Base-by-base conservation (phyloP, 2,113 vertebrate species). In the Bubo bubo region DNA sequence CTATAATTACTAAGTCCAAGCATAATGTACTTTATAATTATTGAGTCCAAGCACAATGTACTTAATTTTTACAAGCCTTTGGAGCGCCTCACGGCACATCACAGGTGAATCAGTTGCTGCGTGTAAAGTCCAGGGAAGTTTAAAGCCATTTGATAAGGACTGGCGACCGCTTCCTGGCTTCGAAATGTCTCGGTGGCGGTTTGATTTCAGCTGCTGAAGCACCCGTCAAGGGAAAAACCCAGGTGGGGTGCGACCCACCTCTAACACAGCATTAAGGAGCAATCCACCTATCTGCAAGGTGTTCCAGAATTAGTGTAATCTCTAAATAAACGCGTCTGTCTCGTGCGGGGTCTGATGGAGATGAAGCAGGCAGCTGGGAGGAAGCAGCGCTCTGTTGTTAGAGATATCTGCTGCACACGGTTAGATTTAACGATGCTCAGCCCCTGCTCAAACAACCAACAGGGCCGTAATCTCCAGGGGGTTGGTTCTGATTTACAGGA, bases 51-150 rank as follows among this genome's bases (percentile, higher is more conserved):
- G 58, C 8, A 32, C 10, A 76, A 86, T 2, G 6, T 15, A 22
- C 59, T 64, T 55, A 49, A 11, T 72, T 76, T 41, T 71, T 41
- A 41, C 8, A 59, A 70, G 26, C 11, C 41, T 49, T 34, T 6
- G n/a, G 30, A 49, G 59, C 15, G 14, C 13, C 14, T 67, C 60
- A 19, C 5, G 0, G 43, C 41, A 30, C 2, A 2, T 6, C 4
- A 1, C 0, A 1, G 45, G 8, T 41, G 24, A 71, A 60, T 64
- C 66, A 10, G 35, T 9, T 32, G 20, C 39, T 18, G n/a, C 18
- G 52, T 35, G 16, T 56, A 39, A 74, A 88, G 56, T 63, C 58
- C 11, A 8, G 26, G 47, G 64, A 47, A 12, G 35, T 64, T 92
- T 30, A 24, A 84, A 84, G 73, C 35, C 1, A 4, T 45, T 83